These are phyloP conservation scores for Chrosomus eos DNA, from an alignment of 2,797 vertebrate species.

Conservation along the genomic window DNA sequence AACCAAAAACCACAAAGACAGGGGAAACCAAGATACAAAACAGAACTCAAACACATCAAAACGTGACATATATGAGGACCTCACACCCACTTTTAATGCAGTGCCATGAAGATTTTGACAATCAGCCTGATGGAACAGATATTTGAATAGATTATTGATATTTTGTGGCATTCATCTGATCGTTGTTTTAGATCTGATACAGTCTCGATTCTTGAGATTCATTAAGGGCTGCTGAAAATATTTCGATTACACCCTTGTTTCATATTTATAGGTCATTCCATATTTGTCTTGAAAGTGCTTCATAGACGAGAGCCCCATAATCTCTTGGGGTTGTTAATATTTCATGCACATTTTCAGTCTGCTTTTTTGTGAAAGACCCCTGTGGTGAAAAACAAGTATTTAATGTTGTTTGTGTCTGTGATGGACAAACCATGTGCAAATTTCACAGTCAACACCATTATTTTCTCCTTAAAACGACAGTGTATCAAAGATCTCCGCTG, in stretches of 20 bases:
- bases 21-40: too few relatives aligned
- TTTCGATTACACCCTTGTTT: slow-evolving; percentile 16
- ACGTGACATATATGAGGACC: not conserved
- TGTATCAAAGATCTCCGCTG: not conserved
- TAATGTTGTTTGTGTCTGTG: not conserved
- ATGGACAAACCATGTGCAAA: not conserved
- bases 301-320: slow-evolving; percentile 61
- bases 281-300: slow-evolving; percentile 60
- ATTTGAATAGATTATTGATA: not conserved
- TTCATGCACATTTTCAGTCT: slow-evolving; percentile 64
- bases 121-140: not conserved
- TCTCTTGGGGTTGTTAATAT: slow-evolving; percentile 73
- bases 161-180: not conserved
- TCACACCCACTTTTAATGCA: not conserved
- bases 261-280: slow-evolving; percentile 61
- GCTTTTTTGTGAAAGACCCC: not conserved
- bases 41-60: too few relatives aligned
- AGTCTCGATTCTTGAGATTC: not conserved
- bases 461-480: not conserved
- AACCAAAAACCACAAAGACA: too few relatives aligned
- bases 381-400: not conserved
- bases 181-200: not conserved
- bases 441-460: not conserved
- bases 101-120: not conserved
- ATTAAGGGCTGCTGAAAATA: slow-evolving; percentile 37